Conservation (phyloP, 1,140 invertebrate species). For the Mizuhopecten yessoensis region DNA sequence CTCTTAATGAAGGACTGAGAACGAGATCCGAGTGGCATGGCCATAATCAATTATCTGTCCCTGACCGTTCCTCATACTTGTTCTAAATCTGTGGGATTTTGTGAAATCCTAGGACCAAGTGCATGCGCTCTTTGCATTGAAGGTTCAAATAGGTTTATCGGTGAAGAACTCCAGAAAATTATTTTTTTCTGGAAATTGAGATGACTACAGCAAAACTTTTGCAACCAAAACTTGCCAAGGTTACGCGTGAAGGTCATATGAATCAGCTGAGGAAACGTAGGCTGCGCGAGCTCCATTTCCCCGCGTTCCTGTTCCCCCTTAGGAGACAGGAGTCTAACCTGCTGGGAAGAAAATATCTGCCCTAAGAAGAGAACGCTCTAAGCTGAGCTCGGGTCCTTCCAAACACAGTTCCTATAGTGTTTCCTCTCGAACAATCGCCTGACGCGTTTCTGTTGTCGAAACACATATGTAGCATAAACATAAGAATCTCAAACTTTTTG, state of each 20-base stretch:
- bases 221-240: constrained; percentile 55
- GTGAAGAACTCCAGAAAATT: constrained; percentile 62
- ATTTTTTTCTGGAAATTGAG: constrained; percentile 61
- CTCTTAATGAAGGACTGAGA: constrained; percentile 59
- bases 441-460: too few relatives aligned
- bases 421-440: not conserved
- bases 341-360: not conserved
- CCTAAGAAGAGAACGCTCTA: constrained; percentile 10
- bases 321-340: not conserved
- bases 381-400: not conserved
- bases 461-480: too few relatives aligned
- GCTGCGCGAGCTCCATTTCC: constrained; percentile 54
- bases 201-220: constrained; percentile 52
- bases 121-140: constrained; percentile 63
- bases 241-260: constrained; percentile 59
- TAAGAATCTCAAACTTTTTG: too few relatives aligned
- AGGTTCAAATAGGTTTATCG: constrained; percentile 58
- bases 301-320: not conserved
- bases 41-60: constrained; percentile 54
- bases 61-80: constrained; percentile 54
- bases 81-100: constrained; percentile 55
- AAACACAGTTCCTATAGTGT: not conserved
- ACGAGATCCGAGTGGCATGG: constrained; percentile 58
- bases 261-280: constrained; percentile 54
- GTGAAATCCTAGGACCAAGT: constrained; percentile 59